Evolutionary conservation across 2,888 invertebrate species (phyloP).

Genomic region (Thymelicus sylvestris): DNA sequence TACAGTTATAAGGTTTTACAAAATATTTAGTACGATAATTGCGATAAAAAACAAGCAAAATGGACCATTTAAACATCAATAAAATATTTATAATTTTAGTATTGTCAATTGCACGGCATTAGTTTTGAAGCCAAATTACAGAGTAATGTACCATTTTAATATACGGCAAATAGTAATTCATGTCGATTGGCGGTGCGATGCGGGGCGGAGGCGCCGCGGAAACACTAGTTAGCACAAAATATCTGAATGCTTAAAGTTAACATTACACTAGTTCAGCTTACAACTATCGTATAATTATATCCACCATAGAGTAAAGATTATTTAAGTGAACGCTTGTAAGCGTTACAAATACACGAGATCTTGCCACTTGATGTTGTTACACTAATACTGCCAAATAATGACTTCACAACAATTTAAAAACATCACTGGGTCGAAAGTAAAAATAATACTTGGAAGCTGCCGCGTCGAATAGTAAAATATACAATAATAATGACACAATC

Average conservation of each 20-base stretch:
- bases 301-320: conserved; percentile 70
- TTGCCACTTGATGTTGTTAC: conserved; percentile 65
- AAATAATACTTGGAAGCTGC: conserved; percentile 49
- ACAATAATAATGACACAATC: conserved; percentile 63
- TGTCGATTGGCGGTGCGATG: not conserved
- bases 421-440: conserved; percentile 38
- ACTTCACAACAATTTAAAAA: conserved; percentile 45
- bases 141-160: not conserved
- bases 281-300: conserved; percentile 81
- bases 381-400: conserved; percentile 80
- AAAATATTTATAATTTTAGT: too few species aligned
- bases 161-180: not conserved
- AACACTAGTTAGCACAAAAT: conserved; percentile 71
- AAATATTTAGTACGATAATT: too few species aligned
- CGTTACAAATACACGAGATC: conserved; percentile 77
- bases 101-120: too few species aligned
- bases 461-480: conserved; percentile 25
- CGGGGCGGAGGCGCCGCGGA: conserved; percentile 23
- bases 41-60: too few species aligned
- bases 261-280: conserved; percentile 70
- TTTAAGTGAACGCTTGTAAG: conserved; percentile 70
- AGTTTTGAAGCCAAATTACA: too few species aligned
- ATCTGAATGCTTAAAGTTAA: conserved; percentile 72
- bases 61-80: too few species aligned
- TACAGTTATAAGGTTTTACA: too few species aligned